phyloP scores from a whole-genome alignment of 1,140 invertebrate genomes.

The Heliconius nattereri region DNA sequence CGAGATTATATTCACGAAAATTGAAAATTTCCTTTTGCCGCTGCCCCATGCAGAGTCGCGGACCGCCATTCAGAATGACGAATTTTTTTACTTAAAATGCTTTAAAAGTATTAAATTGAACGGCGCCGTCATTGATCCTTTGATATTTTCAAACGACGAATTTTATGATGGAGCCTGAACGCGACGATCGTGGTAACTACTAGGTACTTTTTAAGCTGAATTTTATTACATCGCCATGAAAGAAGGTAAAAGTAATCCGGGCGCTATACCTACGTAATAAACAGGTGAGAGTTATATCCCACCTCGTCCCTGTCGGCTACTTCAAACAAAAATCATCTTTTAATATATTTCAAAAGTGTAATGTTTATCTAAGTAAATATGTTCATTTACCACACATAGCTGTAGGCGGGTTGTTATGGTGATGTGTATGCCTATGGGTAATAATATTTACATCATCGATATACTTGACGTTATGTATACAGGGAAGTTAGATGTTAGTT shows the following conservation, averaged over 20 bases:
- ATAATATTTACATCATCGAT: background rate
- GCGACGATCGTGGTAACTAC: constrained; percentile 48
- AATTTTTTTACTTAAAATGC: background rate
- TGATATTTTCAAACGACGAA: constrained; percentile 19
- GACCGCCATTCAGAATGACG: background rate
- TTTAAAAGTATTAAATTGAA: constrained; percentile 9
- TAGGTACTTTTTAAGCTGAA: constrained; percentile 77
- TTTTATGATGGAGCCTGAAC: constrained; percentile 22
- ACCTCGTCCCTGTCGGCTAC: constrained; percentile 20
- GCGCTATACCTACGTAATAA: constrained; percentile 40
- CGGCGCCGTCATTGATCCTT: constrained; percentile 15
- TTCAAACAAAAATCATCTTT: constrained; percentile 35
- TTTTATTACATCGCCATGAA: constrained; percentile 78
- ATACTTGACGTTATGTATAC: constrained; percentile 13
- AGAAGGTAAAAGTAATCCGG: constrained; percentile 70
- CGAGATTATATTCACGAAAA: constrained; percentile 45
- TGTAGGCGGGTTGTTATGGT: background rate
- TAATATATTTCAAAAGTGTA: constrained; percentile 18
- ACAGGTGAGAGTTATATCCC: constrained; percentile 38
- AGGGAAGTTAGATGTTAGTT: constrained; percentile 39
- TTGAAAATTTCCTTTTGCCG: constrained; percentile 15
- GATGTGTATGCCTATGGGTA: background rate
- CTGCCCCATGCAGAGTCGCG: background rate
- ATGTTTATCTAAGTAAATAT: background rate
- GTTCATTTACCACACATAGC: background rate